Evolutionary conservation across 2,113 vertebrate genomes (phyloP).

Genomic region (Lontra canadensis): DNA sequence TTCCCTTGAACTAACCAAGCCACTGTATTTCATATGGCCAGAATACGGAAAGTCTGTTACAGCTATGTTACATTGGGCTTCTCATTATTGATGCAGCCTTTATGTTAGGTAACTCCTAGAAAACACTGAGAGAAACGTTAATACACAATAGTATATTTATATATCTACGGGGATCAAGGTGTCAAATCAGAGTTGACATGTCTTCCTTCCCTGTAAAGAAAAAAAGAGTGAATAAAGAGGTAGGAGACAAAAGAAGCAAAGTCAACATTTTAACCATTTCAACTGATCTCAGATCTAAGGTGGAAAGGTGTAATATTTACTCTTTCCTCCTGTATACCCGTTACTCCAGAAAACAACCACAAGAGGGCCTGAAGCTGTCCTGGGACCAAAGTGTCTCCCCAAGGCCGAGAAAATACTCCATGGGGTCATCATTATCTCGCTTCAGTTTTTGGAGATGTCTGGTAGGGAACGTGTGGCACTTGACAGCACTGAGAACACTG

Average conservation of each 20-base stretch:
- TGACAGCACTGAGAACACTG: not conserved
- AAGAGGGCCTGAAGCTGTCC: not conserved
- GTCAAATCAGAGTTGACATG: not conserved
- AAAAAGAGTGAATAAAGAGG: not conserved
- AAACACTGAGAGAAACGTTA: conserved; percentile 22
- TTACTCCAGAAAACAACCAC: not conserved
- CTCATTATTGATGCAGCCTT: not conserved
- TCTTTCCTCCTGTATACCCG: not conserved
- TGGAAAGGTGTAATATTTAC: not conserved
- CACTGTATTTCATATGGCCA: not conserved
- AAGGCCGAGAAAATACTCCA: not conserved
- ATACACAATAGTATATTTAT: not conserved
- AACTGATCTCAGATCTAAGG: not conserved
- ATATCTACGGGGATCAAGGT: not conserved
- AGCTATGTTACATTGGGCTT: conserved; percentile 34
- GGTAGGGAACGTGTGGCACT: not conserved
- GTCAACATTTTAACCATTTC: conserved; percentile 7
- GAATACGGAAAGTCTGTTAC: conserved; percentile 17
- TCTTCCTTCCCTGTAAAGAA: not conserved
- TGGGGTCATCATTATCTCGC: not conserved
- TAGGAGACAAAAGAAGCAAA: not conserved
- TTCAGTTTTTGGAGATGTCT: not conserved
- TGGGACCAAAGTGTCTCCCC: not conserved
- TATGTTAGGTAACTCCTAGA: not conserved
- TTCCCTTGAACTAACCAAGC: not conserved